Conservation (phyloP, 2,113 vertebrate species). For the Saccopteryx bilineata region DNA sequence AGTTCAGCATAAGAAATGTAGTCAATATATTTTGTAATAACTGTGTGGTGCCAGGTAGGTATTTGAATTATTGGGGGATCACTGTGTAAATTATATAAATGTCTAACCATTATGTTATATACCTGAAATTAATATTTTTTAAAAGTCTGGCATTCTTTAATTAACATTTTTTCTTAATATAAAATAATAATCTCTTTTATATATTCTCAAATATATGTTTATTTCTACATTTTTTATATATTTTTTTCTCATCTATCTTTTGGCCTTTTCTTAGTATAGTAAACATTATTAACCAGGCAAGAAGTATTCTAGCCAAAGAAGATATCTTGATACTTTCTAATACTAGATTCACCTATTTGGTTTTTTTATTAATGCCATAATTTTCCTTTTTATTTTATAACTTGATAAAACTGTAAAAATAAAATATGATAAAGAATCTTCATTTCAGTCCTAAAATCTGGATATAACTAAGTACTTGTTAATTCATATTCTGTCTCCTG, state of each 20-base stretch:
- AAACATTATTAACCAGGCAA: neutral
- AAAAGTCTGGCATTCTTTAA: neutral
- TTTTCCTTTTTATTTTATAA: conserved; percentile 41
- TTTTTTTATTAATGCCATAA: neutral
- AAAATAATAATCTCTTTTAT: neutral
- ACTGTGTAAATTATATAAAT: neutral
- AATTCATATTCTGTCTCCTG: neutral
- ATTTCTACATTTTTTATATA: neutral
- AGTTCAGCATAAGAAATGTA: neutral
- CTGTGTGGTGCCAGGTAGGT: neutral
- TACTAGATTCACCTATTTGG: neutral
- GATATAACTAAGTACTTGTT: neutral
- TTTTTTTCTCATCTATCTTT: neutral
- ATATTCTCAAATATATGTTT: neutral
- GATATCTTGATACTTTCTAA: neutral
- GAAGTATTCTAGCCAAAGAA: neutral
- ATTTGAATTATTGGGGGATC: neutral
- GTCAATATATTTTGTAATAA: neutral
- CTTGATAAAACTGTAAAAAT: neutral
- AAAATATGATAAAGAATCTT: neutral
- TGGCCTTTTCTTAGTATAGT: neutral
- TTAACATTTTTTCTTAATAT: neutral
- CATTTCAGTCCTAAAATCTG: conserved; percentile 39
- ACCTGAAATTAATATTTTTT: neutral
- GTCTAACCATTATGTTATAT: neutral